Conservation (phyloP, 1,140 invertebrate genomes). For the Drosophila neocordata region DNA sequence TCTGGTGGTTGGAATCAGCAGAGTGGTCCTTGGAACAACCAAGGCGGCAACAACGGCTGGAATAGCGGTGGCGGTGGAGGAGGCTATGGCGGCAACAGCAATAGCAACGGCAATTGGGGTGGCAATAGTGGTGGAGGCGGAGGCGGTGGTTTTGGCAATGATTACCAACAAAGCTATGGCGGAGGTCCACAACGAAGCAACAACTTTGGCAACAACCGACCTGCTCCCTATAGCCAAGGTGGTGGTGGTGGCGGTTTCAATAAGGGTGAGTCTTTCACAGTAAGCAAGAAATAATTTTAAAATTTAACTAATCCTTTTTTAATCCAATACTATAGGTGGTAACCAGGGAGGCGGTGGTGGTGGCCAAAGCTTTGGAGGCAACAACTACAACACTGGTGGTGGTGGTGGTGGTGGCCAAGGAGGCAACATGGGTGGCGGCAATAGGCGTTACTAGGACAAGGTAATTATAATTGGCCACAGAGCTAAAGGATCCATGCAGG, state of each 20-base stretch:
- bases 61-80: constrained; percentile 81
- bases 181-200: constrained; percentile 88
- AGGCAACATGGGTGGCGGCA: constrained; percentile 77
- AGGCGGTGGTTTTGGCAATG: constrained; percentile 87
- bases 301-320: not conserved
- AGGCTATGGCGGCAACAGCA: constrained; percentile 49
- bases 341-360: constrained; percentile 71
- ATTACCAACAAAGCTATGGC: constrained; percentile 90
- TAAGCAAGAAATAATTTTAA: too few species aligned
- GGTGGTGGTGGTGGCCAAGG: constrained; percentile 60
- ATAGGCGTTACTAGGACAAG: constrained; percentile 78
- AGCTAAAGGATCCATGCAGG: not conserved
- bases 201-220: constrained; percentile 85
- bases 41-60: constrained; percentile 69
- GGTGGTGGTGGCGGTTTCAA: constrained; percentile 65
- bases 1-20: constrained; percentile 73
- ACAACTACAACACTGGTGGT: constrained; percentile 59
- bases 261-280: constrained; percentile 59
- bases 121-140: constrained; percentile 83
- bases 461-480: constrained; percentile 48
- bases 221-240: constrained; percentile 84
- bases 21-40: constrained; percentile 70
- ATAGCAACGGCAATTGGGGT: constrained; percentile 49
- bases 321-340: constrained; percentile 42
- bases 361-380: constrained; percentile 65